Conservation (phyloP, 2,888 invertebrate species). For the Polymixis flavicincta region DNA sequence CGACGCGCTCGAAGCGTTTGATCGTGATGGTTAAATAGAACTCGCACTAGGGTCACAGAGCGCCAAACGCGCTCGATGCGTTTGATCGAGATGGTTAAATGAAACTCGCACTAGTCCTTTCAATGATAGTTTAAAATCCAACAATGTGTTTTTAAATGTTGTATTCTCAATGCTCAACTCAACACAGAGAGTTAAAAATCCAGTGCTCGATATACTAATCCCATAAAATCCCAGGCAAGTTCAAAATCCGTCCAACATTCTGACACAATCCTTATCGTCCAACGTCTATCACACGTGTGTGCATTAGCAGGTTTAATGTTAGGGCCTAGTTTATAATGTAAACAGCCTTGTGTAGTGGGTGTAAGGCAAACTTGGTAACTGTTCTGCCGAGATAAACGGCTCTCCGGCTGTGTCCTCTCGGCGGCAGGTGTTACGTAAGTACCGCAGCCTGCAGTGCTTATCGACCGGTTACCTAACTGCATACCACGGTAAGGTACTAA, state of each 20-base stretch:
- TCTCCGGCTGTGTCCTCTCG: slow-evolving; percentile 35
- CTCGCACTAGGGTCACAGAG: too few relatives aligned
- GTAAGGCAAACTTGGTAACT: slow-evolving; percentile 77
- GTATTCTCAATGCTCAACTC: too few relatives aligned
- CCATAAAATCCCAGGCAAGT: neutral
- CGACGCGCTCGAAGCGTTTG: too few relatives aligned
- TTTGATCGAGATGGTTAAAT: too few relatives aligned
- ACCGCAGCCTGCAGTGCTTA: slow-evolving; percentile 78
- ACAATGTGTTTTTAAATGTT: too few relatives aligned
- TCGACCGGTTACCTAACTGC: slow-evolving; percentile 77
- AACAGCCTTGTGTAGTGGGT: slow-evolving; percentile 76
- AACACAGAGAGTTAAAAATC: too few relatives aligned
- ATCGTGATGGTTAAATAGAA: too few relatives aligned
- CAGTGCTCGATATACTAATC: too few relatives aligned
- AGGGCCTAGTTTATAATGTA: slow-evolving; percentile 67
- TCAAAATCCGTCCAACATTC: slow-evolving; percentile 17
- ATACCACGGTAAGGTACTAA: slow-evolving; percentile 46
- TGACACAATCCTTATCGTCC: slow-evolving; percentile 43
- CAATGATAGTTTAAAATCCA: too few relatives aligned
- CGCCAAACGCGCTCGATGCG: too few relatives aligned
- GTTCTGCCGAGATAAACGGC: slow-evolving; percentile 79
- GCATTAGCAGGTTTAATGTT: slow-evolving; percentile 53
- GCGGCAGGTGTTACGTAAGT: slow-evolving; percentile 83
- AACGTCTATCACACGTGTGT: slow-evolving; percentile 48
- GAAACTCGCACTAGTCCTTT: too few relatives aligned